Percentiles rank a stretch among this genome's conserved stretches.
Conservation (phyloP, 1,140 invertebrate genomes). For the Oryzaephilus surinamensis region DNA sequence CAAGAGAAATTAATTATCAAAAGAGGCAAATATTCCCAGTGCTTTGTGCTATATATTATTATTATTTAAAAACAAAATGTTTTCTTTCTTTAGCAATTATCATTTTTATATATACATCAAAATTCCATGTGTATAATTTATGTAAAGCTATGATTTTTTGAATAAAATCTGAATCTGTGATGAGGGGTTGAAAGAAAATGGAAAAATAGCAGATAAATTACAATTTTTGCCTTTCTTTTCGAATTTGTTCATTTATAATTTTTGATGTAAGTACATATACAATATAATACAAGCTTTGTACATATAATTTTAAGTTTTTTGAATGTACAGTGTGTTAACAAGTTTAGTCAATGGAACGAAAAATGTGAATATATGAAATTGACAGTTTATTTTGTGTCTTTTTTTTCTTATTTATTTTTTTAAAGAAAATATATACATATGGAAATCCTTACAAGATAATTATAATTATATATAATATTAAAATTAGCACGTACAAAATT, state of each 20-base stretch:
- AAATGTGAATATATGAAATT: conserved; percentile 38
- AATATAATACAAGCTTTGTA: conserved; percentile 22
- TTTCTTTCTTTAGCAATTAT: no score
- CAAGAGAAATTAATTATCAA: no score
- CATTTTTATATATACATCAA: no score
- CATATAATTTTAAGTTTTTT: conserved; percentile 32
- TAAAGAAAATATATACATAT: conserved; percentile 2
- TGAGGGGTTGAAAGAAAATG: background rate
- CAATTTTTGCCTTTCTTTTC: no score
- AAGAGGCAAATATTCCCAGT: no score
- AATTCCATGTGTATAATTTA: no score
- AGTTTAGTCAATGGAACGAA: conserved; percentile 37
- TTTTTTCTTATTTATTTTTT: conserved; percentile 10
- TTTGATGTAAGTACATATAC: background rate
- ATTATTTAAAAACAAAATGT: no score
- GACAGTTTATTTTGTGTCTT: conserved; percentile 29
- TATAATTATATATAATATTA: background rate
- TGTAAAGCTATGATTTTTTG: no score
- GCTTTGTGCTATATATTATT: no score
- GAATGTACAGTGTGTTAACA: conserved; percentile 37
- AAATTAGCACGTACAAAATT: no score
- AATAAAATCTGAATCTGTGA: conserved; percentile 1
- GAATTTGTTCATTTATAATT: background rate
- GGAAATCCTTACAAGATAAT: background rate
- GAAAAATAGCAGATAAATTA: no score